phyloP scores from a whole-genome alignment of 37 sponge, comb jelly and placozoan species.

The Aplysina aerophoba region DNA sequence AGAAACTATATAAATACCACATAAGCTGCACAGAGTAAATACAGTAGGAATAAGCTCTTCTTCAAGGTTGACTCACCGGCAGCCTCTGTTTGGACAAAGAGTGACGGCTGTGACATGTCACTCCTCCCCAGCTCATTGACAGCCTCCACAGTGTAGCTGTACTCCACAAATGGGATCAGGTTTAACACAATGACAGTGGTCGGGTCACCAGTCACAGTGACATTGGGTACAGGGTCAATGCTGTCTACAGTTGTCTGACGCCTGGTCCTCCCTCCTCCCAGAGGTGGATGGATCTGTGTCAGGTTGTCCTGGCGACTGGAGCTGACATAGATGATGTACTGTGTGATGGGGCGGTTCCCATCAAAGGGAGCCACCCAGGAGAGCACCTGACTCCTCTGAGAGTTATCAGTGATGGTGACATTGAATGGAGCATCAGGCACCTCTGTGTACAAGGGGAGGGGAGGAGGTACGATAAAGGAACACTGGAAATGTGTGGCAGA shows the following conservation, averaged over 20 bases:
- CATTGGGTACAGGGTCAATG: not conserved
- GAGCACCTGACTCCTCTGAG: conserved; percentile 42
- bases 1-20: too few species aligned
- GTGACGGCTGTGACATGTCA: conserved; percentile 31
- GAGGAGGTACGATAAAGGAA: not conserved
- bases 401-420: not conserved
- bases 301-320: not conserved
- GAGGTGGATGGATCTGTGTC: not conserved
- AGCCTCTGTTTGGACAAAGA: conserved; percentile 29
- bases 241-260: not conserved
- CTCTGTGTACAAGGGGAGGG: conserved; percentile 46
- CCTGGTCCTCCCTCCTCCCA: not conserved
- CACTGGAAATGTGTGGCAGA: not conserved
- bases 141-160: conserved; percentile 55
- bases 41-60: too few species aligned
- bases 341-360: conserved; percentile 58
- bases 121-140: conserved; percentile 65
- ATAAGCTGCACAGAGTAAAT: too few species aligned
- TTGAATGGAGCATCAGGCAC: conserved; percentile 58
- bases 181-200: conserved; percentile 7
- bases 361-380: conserved; percentile 60
- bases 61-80: conserved; percentile 56
- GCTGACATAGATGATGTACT: conserved; percentile 32
- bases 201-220: not conserved
- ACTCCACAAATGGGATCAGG: conserved; percentile 61